Evolutionary conservation across 2,113 vertebrate genomes (phyloP).

Genomic region (Pseudorasbora parva): DNA sequence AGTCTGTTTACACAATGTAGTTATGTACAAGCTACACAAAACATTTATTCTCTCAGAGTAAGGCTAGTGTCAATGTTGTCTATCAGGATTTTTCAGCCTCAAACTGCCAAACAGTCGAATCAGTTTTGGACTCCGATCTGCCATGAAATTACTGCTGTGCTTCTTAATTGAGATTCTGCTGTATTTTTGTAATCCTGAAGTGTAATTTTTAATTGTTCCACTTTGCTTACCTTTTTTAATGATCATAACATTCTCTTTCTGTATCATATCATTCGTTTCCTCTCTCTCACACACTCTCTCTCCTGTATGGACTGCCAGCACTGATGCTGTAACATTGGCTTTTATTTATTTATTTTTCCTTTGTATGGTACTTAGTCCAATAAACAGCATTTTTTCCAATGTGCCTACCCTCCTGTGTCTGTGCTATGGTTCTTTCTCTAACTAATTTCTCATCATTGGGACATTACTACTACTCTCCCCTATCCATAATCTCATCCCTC

Average conservation of each 20-base stretch:
- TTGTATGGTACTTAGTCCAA: constrained; percentile 88
- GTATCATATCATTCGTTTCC: constrained; percentile 42
- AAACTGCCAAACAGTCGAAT: constrained; percentile 70
- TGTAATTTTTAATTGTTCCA: constrained; percentile 81
- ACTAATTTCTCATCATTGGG: constrained; percentile 64
- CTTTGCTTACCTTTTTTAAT: constrained; percentile 58
- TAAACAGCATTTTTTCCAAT: constrained; percentile 89
- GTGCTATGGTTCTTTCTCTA: constrained; percentile 77
- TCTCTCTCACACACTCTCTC: constrained; percentile 31
- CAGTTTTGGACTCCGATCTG: constrained; percentile 69
- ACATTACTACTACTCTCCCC: constrained; percentile 26
- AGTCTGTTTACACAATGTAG: constrained; percentile 5
- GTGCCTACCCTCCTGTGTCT: constrained; percentile 80
- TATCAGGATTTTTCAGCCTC: constrained; percentile 77
- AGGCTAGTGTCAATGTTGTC: constrained; percentile 76
- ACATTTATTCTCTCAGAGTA: not conserved
- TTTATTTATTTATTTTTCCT: constrained; percentile 69
- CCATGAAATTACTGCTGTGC: constrained; percentile 71
- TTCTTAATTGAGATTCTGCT: constrained; percentile 81
- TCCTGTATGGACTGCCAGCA: constrained; percentile 76
- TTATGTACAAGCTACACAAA: not conserved
- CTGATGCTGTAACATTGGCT: constrained; percentile 82
- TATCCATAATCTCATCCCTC: constrained; percentile 21
- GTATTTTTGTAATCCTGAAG: constrained; percentile 86
- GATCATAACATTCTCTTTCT: constrained; percentile 49